A percentile compares a stretch with the other conserved stretches of the same genome.
Conservation (phyloP, 2,113 vertebrate genomes). For the Origma solitaria region DNA sequence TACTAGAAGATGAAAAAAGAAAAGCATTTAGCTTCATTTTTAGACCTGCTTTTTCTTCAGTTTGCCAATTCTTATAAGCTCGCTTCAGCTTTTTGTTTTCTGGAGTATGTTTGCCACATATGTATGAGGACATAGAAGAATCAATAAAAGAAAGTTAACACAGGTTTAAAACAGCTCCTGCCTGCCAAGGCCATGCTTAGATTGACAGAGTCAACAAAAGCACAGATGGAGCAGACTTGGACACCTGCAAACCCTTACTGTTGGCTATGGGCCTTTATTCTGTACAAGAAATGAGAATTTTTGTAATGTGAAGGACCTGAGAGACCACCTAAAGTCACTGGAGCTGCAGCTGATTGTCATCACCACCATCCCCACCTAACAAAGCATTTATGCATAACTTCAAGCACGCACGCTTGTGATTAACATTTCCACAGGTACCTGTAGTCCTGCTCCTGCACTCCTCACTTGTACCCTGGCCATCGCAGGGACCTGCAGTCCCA, state of each 20-base stretch:
- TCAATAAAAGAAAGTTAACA: slow-evolving; percentile 42
- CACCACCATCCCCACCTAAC: accelerated
- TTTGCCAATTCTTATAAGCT: slow-evolving; percentile 1
- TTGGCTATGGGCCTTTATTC: not conserved
- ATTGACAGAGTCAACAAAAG: slow-evolving; percentile 44
- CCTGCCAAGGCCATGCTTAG: slow-evolving; percentile 13
- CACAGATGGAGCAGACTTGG: slow-evolving; percentile 4
- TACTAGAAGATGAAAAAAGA: slow-evolving; percentile 36
- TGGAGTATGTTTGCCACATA: slow-evolving; percentile 7
- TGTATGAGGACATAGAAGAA: slow-evolving; percentile 19
- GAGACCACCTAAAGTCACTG: not conserved
- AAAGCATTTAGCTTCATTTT: slow-evolving; percentile 5
- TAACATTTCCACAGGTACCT: not conserved
- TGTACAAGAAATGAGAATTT: not conserved
- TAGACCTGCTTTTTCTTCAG: not conserved
- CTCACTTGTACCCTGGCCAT: not conserved
- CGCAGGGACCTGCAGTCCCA: not conserved
- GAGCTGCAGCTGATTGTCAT: not conserved
- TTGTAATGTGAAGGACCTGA: not conserved
- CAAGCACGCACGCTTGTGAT: not conserved
- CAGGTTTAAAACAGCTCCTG: slow-evolving; percentile 23
- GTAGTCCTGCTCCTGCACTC: not conserved
- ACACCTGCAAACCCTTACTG: slow-evolving; percentile 40
- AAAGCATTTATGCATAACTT: not conserved
- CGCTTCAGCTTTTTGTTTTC: not conserved